Base-by-base conservation (phyloP, 2,888 invertebrate genomes). In the Eupithecia exiguata region DNA sequence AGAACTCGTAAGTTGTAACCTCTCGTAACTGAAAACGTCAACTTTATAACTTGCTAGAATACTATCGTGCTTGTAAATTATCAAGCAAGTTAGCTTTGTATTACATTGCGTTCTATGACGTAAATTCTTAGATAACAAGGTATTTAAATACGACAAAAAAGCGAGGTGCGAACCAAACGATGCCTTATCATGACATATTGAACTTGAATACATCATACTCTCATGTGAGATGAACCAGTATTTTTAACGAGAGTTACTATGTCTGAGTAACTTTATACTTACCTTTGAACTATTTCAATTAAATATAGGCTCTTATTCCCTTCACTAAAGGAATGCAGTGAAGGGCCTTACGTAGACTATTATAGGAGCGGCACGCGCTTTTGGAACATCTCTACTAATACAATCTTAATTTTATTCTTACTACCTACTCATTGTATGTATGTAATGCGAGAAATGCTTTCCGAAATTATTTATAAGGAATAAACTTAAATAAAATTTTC, bases 211-310 rank as follows among this genome's bases (percentile, higher is more conserved):
- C 21, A 49, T 49, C 4, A 49, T 49, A 49, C 9, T 9, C 49
- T 49, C 49, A 25, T 53, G 53, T 49, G n/a, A 49, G 49, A n/a
- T n/a, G n/a, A n/a, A 49, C 9, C n/a, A 0, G n/a, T 53, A 53
- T 21, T 53, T 46, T 49, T 10, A n/a, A 49, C 49, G n/a, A n/a
- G 49, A 49, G 9, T n/a, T 49, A 7, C 18, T 46, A 18, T n/a
- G 9, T 9, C 49, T n/a, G 49, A n/a, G 6, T 21, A 49, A 9
- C 63, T 36, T 63, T 63, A 30, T 5, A 63, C n/a, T n/a, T n/a
- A n/a, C 35, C 35, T 63, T 63, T 63, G 38, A n/a, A 30, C 35
- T 63, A 63, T 63, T 38, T n/a, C 36, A 35, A 63, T 63, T 63
- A n/a, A 9, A n/a, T n/a, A 63, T 10, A 38, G 38, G 2, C n/a